Percentiles rank a stretch among this genome's conserved stretches.
Conservation (phyloP, 2,797 vertebrate genomes). For the Kryptopterus vitreolus region DNA sequence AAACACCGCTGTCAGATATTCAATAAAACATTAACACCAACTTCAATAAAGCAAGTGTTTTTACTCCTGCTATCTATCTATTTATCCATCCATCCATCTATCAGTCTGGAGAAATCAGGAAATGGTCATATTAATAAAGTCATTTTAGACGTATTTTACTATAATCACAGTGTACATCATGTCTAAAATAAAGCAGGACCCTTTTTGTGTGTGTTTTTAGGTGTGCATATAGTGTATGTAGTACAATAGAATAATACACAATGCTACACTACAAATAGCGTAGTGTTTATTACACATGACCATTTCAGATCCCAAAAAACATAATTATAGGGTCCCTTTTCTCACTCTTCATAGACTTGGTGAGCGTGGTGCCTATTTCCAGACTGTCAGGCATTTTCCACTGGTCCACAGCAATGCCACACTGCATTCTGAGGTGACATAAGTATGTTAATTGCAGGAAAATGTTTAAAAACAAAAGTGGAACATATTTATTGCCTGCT, state of each 20-base stretch:
- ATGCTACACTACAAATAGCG: background rate
- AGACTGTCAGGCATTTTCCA: conserved; percentile 6
- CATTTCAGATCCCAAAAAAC: background rate
- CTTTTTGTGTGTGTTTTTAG: too few species aligned
- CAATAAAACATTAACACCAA: background rate
- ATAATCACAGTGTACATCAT: too few species aligned
- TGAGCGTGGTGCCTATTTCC: conserved; percentile 11
- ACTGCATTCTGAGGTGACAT: background rate
- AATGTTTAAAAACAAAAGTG: background rate
- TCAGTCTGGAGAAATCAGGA: too few species aligned
- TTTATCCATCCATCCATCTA: too few species aligned
- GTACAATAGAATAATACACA: too few species aligned
- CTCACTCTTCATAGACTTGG: conserved; percentile 17
- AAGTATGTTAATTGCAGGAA: background rate
- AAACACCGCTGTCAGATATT: background rate
- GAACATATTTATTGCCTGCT: background rate
- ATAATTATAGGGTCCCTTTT: conserved; percentile 5
- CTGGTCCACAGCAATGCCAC: background rate
- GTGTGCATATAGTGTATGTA: too few species aligned
- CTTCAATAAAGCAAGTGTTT: too few species aligned
- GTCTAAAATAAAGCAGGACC: too few species aligned
- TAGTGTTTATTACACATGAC: background rate
- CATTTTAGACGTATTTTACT: too few species aligned
- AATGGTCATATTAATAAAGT: too few species aligned
- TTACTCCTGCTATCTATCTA: too few species aligned